These are phyloP conservation scores for Caenorhabditis remanei DNA, from an alignment of 1,140 invertebrate species.

Conservation along the genomic window DNA sequence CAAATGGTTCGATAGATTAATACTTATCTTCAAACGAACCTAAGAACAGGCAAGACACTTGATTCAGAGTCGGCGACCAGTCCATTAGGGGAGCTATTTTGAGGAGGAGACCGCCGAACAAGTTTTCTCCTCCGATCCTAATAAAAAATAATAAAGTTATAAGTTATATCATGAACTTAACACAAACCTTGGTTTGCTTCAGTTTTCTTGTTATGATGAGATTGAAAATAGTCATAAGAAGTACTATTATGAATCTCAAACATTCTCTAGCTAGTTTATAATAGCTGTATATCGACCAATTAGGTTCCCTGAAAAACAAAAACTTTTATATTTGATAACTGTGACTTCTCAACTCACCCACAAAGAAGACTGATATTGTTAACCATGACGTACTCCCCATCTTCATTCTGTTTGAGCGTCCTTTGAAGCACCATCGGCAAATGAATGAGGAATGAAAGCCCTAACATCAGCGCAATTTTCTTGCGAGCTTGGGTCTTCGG, in stretches of 20 bases:
- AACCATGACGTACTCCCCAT: slow-evolving; percentile 62
- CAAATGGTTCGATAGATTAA: background rate
- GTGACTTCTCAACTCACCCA: slow-evolving; percentile 50
- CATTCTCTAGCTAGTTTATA: slow-evolving; percentile 73
- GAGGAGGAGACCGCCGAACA: slow-evolving; percentile 30
- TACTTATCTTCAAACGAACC: slow-evolving; percentile 11
- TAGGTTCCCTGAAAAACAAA: slow-evolving; percentile 70
- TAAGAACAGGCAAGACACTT: background rate
- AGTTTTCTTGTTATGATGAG: slow-evolving; percentile 71
- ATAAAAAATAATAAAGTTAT: background rate
- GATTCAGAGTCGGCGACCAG: background rate
- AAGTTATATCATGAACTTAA: background rate
- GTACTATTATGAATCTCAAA: slow-evolving; percentile 72
- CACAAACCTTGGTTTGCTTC: slow-evolving; percentile 71
- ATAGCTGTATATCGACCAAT: slow-evolving; percentile 73
- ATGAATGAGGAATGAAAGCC: slow-evolving; percentile 71
- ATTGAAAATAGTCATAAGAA: slow-evolving; percentile 71
- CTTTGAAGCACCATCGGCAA: slow-evolving; percentile 73
- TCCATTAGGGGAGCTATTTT: background rate
- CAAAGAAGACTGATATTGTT: slow-evolving; percentile 72
- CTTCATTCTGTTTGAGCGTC: slow-evolving; percentile 58
- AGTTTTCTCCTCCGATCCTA: slow-evolving; percentile 24
- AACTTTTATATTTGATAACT: background rate
- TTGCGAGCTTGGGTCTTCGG: slow-evolving; percentile 69
- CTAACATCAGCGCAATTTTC: slow-evolving; percentile 69